Evolutionary conservation across 2,888 invertebrate genomes (phyloP), one percentile per base, ranked within the genome.

Genomic region (Mayetiola destructor): DNA sequence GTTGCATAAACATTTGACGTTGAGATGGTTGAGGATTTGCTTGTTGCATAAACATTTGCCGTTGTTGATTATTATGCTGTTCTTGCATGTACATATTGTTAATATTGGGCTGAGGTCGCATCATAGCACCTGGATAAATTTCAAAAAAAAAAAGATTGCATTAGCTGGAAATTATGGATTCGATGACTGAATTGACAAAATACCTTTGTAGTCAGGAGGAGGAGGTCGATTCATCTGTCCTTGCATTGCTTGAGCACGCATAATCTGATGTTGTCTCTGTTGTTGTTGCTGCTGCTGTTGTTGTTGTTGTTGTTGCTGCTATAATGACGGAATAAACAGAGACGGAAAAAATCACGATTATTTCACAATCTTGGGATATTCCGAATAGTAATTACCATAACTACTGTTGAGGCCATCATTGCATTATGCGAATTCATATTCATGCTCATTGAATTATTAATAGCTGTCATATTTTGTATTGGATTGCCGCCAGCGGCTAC

Each of bases 121-220:
- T 81, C 82, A 82, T 82, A 5, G 81, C 81, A 61, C 80, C 80
- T 79, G 62, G 35, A 60, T 56, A 60, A 40, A 55, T 35, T 55
- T 32, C 58, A 57, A 37, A 53, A 42, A 39, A 56, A 56, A 55
- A 18, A 12, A 35, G 57, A 59, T 36, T 36, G 14, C 36, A 36
- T 9, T 36, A n/a, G 14, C n/a, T 36, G 4, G 14, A 23, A 42
- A 42, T 23, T 12, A 23, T 4, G 14, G 2, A 23, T 4, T 12
- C 32, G 12, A 23, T 42, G 10, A 3, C 21, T 23, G 2, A 39
- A 23, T 12, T 42, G 42, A 2, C 42, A 42, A 5, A 42, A 42
- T 42, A 66, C 84, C 80, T 71, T 88, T 89, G 73, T 90, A 89
- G 70, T 89, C 89, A 2, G 89, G 90, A 40, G 89, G 89, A 21